Percentiles rank a stretch among this genome's conserved stretches.
phyloP scores from a whole-genome alignment of 2,888 invertebrate species.

The Dryocosmus kuriphilus region DNA sequence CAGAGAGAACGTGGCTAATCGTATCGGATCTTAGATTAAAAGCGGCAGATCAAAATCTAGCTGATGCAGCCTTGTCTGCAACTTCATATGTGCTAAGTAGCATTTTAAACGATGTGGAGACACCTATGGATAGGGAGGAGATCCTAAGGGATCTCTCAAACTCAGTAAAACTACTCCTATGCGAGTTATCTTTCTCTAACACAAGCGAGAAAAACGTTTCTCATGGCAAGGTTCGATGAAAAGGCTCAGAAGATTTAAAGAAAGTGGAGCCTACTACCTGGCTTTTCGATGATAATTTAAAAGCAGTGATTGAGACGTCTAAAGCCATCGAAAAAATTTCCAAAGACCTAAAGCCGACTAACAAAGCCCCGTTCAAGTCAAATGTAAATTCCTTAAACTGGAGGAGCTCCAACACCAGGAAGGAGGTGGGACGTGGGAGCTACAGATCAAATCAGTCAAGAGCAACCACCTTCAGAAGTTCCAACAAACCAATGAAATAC shows the following conservation, averaged over 20 bases:
- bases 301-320: neutral
- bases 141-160: neutral
- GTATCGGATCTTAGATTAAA: neutral
- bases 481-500: no score
- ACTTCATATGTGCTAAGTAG: neutral
- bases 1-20: neutral
- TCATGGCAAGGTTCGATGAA: neutral
- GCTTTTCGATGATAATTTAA: neutral
- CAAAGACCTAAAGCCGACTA: neutral
- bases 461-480: no score
- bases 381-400: no score
- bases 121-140: neutral
- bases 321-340: neutral
- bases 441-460: no score
- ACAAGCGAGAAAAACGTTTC: neutral
- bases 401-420: no score
- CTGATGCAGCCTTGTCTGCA: neutral
- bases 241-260: neutral
- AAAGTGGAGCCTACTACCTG: neutral
- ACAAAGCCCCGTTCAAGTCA: neutral
- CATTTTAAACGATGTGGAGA: neutral
- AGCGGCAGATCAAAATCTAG: neutral
- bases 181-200: neutral
- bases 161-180: neutral
- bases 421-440: no score